Evolutionary conservation across 2,113 vertebrate species (phyloP).

Genomic region (Theristicus caerulescens): DNA sequence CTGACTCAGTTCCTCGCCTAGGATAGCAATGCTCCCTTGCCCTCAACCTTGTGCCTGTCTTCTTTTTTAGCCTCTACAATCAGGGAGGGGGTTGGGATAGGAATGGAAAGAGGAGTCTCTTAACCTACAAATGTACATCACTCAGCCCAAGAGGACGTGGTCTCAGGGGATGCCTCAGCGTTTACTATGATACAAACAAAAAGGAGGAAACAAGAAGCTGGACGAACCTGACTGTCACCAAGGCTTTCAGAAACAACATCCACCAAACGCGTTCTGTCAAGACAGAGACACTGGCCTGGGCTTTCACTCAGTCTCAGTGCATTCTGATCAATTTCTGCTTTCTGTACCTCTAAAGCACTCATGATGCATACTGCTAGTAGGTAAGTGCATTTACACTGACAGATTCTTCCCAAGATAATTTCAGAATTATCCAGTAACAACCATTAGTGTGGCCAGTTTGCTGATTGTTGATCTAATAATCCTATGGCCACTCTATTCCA

Average conservation of each 20-base stretch:
- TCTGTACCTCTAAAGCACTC: background rate
- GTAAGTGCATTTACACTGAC: background rate
- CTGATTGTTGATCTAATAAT: background rate
- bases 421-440: background rate
- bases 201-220: background rate
- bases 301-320: background rate
- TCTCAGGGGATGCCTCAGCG: background rate
- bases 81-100: background rate
- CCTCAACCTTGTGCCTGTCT: background rate
- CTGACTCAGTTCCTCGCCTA: background rate
- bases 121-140: background rate
- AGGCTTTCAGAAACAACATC: background rate
- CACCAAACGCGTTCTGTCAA: background rate
- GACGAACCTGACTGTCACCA: background rate
- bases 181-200: background rate
- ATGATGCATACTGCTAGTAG: background rate
- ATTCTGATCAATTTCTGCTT: background rate
- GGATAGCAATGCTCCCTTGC: background rate
- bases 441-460: background rate
- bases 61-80: background rate
- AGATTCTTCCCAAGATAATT: background rate
- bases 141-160: background rate
- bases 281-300: background rate
- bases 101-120: background rate
- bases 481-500: background rate